Base-by-base conservation (phyloP, 2,888 invertebrate species). In the Tetragonula carbonaria region DNA sequence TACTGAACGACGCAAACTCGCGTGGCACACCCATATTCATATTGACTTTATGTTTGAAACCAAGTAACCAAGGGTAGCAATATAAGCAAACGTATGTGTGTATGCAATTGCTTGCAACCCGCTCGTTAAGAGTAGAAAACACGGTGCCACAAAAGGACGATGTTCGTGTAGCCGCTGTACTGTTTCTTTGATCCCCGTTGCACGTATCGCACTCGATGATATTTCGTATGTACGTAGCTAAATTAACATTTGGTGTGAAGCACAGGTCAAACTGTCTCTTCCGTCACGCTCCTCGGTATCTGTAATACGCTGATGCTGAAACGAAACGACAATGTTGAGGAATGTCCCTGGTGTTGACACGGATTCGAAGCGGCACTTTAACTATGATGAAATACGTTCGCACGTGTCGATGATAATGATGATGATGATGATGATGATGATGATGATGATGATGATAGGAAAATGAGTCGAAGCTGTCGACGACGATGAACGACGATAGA, bases 251-350 rank as follows among this genome's bases (percentile, higher is more conserved):
- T 74, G 77, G 74, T 78, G 72, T 71, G 87, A 81, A 86, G 84
- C 90, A 81, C 85, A 92, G 90, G 93, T 94, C 93, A 94, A 91
- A 94, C 93, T 78, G 93, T 93, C 85, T 93, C 93, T 87, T 94
- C 93, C 57, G 92, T 93, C 87, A 93, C 91, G 82, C 92, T 91
- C 85, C 91, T 91, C 76, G 92, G 86, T 77, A 91, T 88, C 87
- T 89, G 91, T 87, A 90, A 86, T 76, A 90, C 85, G 84, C 90
- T 90, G 86, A 91, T 90, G 87, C 92, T 93, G 92, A 88, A 89
- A 89, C 51, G 79, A 87, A 70, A 84, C 23, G 72, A 72, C 55
- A 74, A 18, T 28, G 18, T 79, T 84, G 75, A 76, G 45, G 51
- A 53, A 33, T 18, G 23, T 21, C 23, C 57, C 38, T 1, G 16